Conservation (phyloP, 2,797 vertebrate species). For the Eulemur albifrons region DNA sequence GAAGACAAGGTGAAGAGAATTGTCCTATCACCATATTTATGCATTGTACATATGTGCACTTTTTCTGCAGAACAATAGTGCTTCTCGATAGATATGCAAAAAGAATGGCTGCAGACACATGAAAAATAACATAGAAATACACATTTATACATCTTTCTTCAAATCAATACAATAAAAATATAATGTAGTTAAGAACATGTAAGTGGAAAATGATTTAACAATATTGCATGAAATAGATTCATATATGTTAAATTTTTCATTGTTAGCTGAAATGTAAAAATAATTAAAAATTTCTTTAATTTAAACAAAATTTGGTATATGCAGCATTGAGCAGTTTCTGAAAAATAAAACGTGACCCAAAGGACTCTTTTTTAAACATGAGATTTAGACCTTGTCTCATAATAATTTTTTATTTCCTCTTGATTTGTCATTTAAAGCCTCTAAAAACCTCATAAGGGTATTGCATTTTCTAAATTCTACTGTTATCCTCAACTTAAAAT, state of each 20-base stretch:
- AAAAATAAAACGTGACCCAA: neutral
- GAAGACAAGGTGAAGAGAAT: neutral
- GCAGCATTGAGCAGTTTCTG: neutral
- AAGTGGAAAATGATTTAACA: neutral
- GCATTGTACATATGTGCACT: accelerated
- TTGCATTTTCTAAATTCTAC: neutral
- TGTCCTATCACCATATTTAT: no score
- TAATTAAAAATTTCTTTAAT: neutral
- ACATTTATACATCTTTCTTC: neutral
- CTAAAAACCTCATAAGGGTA: neutral
- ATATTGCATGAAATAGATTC: neutral
- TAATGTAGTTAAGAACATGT: neutral
- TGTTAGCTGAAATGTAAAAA: neutral
- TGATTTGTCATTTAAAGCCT: neutral
- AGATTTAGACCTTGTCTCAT: neutral
- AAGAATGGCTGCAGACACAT: neutral
- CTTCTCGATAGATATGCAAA: neutral
- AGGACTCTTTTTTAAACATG: neutral
- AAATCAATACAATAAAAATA: neutral
- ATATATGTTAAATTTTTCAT: neutral
- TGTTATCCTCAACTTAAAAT: neutral
- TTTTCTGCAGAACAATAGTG: neutral
- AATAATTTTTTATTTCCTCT: neutral
- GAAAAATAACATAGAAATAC: neutral
- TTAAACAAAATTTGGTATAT: neutral